Conservation (phyloP, 2,113 vertebrate genomes). For the Mesocricetus auratus region DNA sequence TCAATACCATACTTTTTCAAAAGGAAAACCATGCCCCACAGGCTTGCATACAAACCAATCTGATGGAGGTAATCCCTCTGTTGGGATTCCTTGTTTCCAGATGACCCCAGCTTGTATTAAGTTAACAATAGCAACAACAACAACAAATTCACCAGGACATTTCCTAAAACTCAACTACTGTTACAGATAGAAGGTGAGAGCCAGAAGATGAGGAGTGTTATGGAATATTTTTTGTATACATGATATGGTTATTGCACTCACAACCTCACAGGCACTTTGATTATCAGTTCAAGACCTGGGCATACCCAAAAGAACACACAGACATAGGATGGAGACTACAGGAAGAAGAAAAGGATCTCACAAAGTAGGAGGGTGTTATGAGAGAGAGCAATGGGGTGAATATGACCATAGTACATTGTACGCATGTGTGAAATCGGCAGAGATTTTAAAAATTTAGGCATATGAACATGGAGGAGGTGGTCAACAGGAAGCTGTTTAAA, state of each 20-base stretch:
- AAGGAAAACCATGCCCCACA: neutral
- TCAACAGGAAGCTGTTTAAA: neutral
- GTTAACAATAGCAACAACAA: neutral
- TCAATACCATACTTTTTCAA: neutral
- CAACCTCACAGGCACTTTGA: neutral
- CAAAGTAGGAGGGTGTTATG: no score
- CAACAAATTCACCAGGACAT: neutral
- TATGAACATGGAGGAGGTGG: accelerated
- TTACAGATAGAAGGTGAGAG: neutral
- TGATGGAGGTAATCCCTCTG: neutral
- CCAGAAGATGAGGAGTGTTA: neutral
- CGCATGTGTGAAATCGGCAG: neutral
- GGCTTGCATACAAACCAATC: neutral
- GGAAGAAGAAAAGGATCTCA: neutral
- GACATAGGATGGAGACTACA: neutral
- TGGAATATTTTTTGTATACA: no score
- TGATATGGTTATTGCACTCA: no score
- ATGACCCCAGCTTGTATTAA: neutral
- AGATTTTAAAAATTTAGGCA: neutral
- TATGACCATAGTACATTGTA: neutral
- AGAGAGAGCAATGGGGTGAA: neutral
- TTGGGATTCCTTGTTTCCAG: neutral
- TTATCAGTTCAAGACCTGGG: neutral
- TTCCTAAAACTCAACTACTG: neutral
- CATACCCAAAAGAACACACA: neutral